A percentile compares a stretch with the other conserved stretches of the same genome.
These are phyloP conservation scores for Anadara kagoshimensis DNA, from an alignment of 1,140 invertebrate genomes.

Conservation along the genomic window DNA sequence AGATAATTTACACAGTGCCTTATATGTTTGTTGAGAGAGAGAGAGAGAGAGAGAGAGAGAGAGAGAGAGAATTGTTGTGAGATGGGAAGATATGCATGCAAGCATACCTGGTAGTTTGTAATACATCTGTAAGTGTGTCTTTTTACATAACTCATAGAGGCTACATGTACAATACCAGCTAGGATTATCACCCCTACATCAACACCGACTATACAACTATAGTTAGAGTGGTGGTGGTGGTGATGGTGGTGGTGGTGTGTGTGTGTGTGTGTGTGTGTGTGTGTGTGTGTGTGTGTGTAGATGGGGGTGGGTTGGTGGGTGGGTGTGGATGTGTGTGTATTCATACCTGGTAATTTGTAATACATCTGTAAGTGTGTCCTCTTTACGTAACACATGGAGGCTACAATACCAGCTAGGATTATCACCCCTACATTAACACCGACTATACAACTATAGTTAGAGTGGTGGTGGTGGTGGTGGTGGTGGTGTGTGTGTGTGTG, in stretches of 20 bases:
- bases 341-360: constrained; percentile 58
- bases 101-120: constrained; percentile 58
- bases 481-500: neutral
- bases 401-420: constrained; percentile 56
- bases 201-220: constrained; percentile 50
- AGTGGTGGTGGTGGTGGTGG: too few relatives aligned
- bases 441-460: too few relatives aligned
- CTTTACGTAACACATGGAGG: constrained; percentile 57
- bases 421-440: constrained; percentile 48
- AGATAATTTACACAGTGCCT: too few relatives aligned
- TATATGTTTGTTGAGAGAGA: too few relatives aligned
- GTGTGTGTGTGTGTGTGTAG: too few relatives aligned
- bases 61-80: neutral
- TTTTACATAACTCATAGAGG: constrained; percentile 57
- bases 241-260: neutral
- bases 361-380: constrained; percentile 53
- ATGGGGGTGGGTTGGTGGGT: neutral
- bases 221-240: constrained; percentile 24
- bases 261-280: neutral
- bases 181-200: constrained; percentile 48
- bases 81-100: neutral
- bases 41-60: neutral
- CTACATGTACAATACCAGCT: constrained; percentile 50
- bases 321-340: neutral
- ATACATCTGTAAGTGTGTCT: constrained; percentile 52